Base-by-base conservation (phyloP, 2,113 vertebrate genomes). In the Xiphophorus couchianus region DNA sequence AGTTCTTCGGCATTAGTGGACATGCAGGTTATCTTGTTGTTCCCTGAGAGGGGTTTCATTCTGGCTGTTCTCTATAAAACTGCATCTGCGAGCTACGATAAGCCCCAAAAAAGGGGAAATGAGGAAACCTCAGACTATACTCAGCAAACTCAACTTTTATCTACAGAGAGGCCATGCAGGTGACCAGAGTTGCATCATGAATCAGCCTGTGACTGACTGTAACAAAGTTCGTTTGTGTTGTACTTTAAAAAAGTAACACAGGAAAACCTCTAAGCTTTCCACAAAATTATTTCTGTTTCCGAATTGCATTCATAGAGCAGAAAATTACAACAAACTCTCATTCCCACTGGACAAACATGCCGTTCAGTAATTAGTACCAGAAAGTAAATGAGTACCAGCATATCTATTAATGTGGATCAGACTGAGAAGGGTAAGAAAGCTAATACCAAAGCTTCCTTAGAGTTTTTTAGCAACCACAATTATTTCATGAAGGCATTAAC, bases 41-140 rank as follows among this genome's bases (percentile, higher is more conserved):
- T 89, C 69, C 61, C 42, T 42, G 72, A 72, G 42, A 27, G 54
- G 71, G 81, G 80, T 84, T 86, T 89, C 64, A 69, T 89, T 87
- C 84, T 73, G 75, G 63, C 76, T 86, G 83, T 92, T 95, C 82
- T 83, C 87, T 69, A 80, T 90, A 77, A 86, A 88, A 84, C 62
- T 29, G 76, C 85, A 85, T 91, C 89, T 93, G 92, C 13, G 70
- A 85, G 80, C 74, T 86, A 66, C 74, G 92, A 94, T 92, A 93
- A 93, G 92, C 77, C 66, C 61, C 67, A 29, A 84, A 93, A 58
- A 94, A 94, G 89, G 81, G 92, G 93, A 95, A 94, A 90, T 87
- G 91, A 89, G 87, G 81, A 93, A 95, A 94, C 90, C 93, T 92
- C 91, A 91, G 89, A 74, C 90, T 88, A 88, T 86, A 87, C 86